Conservation (phyloP, 2,113 vertebrate genomes). For the Promerops cafer region DNA sequence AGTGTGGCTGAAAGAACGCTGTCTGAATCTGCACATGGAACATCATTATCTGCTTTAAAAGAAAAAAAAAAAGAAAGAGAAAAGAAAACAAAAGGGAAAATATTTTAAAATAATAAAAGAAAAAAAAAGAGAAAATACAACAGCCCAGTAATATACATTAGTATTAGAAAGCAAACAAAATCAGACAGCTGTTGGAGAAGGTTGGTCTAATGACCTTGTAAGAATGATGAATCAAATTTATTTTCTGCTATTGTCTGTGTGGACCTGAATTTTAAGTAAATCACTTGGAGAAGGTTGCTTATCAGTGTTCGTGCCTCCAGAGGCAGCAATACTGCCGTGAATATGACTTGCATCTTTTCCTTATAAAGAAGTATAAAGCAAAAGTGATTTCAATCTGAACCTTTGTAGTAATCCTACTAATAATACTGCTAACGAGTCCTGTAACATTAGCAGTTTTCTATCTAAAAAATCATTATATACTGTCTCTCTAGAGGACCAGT, state of each 20-base stretch:
- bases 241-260: neutral
- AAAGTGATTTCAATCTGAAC: neutral
- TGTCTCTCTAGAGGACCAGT: neutral
- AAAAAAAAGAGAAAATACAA: neutral
- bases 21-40: slow-evolving; percentile 2
- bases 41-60: slow-evolving; percentile 24
- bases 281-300: neutral
- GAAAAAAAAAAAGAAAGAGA: neutral
- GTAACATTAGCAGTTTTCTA: neutral
- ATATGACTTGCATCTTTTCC: neutral
- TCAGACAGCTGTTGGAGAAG: neutral
- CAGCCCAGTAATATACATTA: neutral
- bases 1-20: neutral
- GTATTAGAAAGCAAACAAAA: neutral
- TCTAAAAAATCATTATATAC: neutral
- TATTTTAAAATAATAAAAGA: no score
- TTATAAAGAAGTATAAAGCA: neutral
- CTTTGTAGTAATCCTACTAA: neutral
- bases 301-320: neutral
- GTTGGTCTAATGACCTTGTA: neutral
- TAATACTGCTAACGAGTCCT: neutral
- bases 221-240: neutral
- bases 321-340: neutral
- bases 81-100: neutral
- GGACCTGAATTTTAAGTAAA: neutral